Evolutionary conservation across 2,113 vertebrate genomes (phyloP).

Genomic region (Acrocephalus arundinaceus): DNA sequence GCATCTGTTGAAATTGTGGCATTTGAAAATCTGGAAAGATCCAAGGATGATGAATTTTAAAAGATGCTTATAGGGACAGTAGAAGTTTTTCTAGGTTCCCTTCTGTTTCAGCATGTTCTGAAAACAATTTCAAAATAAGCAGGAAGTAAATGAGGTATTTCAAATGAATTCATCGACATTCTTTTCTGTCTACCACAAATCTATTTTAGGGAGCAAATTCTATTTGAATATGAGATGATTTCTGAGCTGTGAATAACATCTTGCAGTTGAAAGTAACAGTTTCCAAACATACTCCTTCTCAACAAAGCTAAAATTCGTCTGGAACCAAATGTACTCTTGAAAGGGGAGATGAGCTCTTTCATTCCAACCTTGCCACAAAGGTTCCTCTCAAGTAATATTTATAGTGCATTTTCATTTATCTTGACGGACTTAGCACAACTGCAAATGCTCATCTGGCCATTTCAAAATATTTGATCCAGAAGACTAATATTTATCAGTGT

Average conservation of each 20-base stretch:
- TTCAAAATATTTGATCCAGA: conserved; percentile 18
- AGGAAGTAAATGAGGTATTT: neutral
- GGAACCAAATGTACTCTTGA: neutral
- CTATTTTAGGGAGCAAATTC: conserved; percentile 12
- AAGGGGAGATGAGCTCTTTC: neutral
- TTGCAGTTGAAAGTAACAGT: neutral
- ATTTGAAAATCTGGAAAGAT: neutral
- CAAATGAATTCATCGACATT: neutral
- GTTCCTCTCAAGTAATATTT: conserved; percentile 1
- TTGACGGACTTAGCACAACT: neutral
- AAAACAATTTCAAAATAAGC: neutral
- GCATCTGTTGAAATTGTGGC: neutral
- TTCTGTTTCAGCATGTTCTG: neutral
- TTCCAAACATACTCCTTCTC: neutral
- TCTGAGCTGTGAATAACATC: neutral
- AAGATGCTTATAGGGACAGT: neutral
- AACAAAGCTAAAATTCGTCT: neutral
- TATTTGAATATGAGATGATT: neutral
- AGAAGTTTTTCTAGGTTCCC: neutral
- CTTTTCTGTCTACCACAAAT: neutral
- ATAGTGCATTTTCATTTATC: neutral
- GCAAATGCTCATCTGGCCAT: neutral
- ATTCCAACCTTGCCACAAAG: neutral
- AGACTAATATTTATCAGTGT: conserved; percentile 19
- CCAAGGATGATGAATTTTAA: neutral